Conservation (phyloP, 2,888 invertebrate genomes). For the Drosophila neonasuta region DNA sequence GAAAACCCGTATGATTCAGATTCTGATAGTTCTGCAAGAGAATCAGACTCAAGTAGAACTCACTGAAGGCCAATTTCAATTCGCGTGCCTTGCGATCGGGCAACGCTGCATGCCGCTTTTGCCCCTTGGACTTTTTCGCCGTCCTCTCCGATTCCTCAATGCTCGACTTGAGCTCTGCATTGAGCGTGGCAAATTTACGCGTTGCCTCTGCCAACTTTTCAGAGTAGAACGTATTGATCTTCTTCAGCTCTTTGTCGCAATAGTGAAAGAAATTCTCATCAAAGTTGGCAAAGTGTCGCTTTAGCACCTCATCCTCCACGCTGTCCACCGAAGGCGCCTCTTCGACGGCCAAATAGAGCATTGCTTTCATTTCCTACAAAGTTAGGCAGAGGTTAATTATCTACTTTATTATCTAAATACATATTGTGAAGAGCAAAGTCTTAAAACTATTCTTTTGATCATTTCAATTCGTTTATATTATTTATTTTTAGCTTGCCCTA, state of each 20-base stretch:
- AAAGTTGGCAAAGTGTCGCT: constrained; percentile 94
- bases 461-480: too few species aligned
- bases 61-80: constrained; percentile 97
- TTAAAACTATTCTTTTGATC: too few species aligned
- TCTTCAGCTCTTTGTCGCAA: constrained; percentile 96
- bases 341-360: constrained; percentile 95
- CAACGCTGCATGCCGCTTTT: constrained; percentile 83
- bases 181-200: constrained; percentile 94
- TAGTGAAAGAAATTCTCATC: constrained; percentile 98
- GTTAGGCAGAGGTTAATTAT: not conserved
- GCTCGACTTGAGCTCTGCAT: constrained; percentile 90
- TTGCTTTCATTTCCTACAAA: constrained; percentile 95
- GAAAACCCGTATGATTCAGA: constrained; percentile 98
- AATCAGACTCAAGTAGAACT: constrained; percentile 98
- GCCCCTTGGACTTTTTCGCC: constrained; percentile 82
- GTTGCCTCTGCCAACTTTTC: constrained; percentile 99
- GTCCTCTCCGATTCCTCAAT: constrained; percentile 84
- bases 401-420: not conserved
- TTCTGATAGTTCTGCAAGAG: constrained; percentile 99
- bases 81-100: constrained; percentile 94
- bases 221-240: constrained; percentile 98
- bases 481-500: too few species aligned
- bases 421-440: not conserved
- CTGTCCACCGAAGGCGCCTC: constrained; percentile 95
- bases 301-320: constrained; percentile 93